These are phyloP conservation scores for Homarus americanus DNA, from an alignment of 1,140 invertebrate genomes.

Conservation along the genomic window DNA sequence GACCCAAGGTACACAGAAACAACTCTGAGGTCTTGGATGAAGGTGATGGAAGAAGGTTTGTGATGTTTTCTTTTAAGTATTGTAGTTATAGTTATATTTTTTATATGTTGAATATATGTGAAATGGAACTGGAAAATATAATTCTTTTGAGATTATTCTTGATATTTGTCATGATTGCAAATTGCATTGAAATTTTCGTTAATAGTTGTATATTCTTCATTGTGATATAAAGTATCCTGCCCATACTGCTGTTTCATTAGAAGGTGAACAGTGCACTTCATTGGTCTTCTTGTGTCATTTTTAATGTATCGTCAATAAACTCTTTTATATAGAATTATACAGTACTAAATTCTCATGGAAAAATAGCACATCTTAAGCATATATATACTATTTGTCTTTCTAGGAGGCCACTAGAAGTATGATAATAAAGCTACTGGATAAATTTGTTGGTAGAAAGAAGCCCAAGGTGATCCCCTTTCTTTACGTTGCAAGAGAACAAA, in stretches of 20 bases:
- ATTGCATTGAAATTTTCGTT: no score
- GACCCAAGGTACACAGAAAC: constrained; percentile 67
- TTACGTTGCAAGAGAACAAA: constrained; percentile 20
- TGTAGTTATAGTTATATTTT: neutral
- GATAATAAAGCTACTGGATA: constrained; percentile 13
- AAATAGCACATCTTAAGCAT: neutral
- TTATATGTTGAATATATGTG: neutral
- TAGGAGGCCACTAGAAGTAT: constrained; percentile 21
- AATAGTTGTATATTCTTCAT: no score
- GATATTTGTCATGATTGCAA: no score
- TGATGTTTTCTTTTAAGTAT: neutral
- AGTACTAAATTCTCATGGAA: no score
- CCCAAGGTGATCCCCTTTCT: constrained; percentile 31
- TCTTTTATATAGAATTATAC: no score
- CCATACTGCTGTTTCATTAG: no score
- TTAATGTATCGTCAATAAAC: no score
- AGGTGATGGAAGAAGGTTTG: constrained; percentile 30
- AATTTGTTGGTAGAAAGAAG: constrained; percentile 4
- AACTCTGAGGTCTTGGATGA: constrained; percentile 62
- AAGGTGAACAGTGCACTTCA: no score
- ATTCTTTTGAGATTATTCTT: no score
- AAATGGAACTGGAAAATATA: neutral
- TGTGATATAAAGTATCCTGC: no score
- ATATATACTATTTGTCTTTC: neutral
- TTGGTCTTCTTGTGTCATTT: no score